These are phyloP conservation scores for Halocynthia roretzi DNA, from an alignment of 23 tunicate species.

Conservation along the genomic window DNA sequence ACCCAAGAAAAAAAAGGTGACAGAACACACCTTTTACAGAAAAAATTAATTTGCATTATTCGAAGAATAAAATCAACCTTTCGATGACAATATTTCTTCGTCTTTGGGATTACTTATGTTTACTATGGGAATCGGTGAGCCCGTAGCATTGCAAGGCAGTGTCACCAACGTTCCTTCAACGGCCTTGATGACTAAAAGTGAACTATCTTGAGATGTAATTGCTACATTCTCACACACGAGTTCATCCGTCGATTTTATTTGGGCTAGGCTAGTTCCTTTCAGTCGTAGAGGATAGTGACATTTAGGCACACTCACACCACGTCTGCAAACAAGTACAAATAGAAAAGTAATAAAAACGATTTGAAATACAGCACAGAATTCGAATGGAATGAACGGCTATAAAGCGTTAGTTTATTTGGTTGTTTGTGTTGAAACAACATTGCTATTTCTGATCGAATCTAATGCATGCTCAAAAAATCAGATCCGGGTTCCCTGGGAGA, in stretches of 20 bases:
- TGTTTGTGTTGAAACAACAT: too few relatives aligned
- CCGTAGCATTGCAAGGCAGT: not conserved
- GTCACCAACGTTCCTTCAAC: not conserved
- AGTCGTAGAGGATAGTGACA: not conserved
- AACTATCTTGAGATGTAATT: not conserved
- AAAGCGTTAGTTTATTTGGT: too few relatives aligned
- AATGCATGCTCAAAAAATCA: too few relatives aligned
- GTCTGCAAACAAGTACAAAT: not conserved
- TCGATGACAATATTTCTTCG: not conserved
- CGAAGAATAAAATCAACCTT: not conserved
- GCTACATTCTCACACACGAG: not conserved
- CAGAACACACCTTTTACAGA: too few relatives aligned
- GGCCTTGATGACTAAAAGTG: not conserved
- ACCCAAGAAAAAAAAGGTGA: not conserved
- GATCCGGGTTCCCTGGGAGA: too few relatives aligned
- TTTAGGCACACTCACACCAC: constrained; percentile 5
- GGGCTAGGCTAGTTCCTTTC: not conserved
- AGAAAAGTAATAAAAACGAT: not conserved
- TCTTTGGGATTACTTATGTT: not conserved
- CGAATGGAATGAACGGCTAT: too few relatives aligned
- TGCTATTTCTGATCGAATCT: too few relatives aligned
- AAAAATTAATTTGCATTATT: too few relatives aligned
- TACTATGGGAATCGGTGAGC: not conserved
- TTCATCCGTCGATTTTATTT: not conserved
- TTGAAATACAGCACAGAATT: too few relatives aligned